Evolutionary conservation across 2,888 invertebrate species (phyloP), one percentile per base, ranked within the genome.

Genomic region (Hirtodrosophila histrioides): DNA sequence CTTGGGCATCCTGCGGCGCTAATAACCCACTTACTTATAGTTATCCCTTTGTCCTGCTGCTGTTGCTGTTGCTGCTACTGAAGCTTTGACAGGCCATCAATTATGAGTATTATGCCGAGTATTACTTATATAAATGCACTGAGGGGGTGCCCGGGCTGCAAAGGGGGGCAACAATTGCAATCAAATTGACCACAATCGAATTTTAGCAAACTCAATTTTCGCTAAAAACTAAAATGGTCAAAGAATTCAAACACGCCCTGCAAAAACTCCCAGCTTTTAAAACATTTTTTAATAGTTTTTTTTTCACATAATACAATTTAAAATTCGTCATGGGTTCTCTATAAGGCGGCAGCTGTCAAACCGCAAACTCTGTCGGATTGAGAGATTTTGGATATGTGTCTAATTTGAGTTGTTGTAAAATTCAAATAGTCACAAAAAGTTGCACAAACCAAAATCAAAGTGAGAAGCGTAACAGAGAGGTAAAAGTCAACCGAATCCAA

Each of bases 21-120:
- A 89, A 89, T 89, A 89, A 88, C 88, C 88, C 86, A 87, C 87
- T 89, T 89, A 89, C 89, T 87, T 81, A 83, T 78, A 87, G 88
- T 88, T 88, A 84, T 82, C 84, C 84, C 75, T 71, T 88, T 88
- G 86, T 86, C 48, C 66, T 24, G 29, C 37, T 48, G 41, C 48
- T 46, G 33, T n/a, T 51, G 31, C 44, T 48, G 10, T 33, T 33
- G 46, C 46, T 48, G 55, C 36, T 49, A 51, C 40, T 51, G 61
- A 58, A 53, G 64, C 55, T 58, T 44, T 58, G 67, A 69, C 68
- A 69, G 86, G 48, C 87, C 87, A 87, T 82, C 79, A 82, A 82
- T 82, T 87, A 87, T 57, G 60, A 49, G 76, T 70, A 74, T 74
- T 73, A 73, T 57, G 65, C 56, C 56, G 61, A 65, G 57, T 46